Evolutionary conservation across 1,140 invertebrate species (phyloP).

Genomic region (Drosophila pseudoananassae): DNA sequence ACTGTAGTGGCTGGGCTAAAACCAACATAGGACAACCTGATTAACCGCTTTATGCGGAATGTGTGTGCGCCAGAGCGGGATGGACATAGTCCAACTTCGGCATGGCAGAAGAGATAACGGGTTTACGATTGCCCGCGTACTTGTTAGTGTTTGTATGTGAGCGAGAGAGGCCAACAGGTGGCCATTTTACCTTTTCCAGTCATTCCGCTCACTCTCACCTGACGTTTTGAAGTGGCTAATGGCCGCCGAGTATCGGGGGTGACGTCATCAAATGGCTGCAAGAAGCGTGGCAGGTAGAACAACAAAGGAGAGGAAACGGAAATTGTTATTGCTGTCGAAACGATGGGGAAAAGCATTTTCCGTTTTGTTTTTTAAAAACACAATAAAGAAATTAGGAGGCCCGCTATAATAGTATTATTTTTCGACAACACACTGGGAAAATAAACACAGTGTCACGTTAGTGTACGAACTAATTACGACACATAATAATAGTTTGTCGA

Average conservation of each 20-base stretch:
- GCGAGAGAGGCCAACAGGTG: conserved; percentile 66
- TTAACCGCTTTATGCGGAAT: conserved; percentile 21
- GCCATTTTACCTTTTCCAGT: conserved; percentile 32
- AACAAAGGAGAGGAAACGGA: conserved; percentile 79
- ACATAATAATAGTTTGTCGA: conserved; percentile 40
- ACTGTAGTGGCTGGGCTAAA: conserved; percentile 30
- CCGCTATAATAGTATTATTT: conserved; percentile 67
- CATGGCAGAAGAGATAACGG: conserved; percentile 63
- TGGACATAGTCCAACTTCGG: conserved; percentile 38
- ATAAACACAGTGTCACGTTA: conserved; percentile 77
- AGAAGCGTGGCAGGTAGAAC: conserved; percentile 57
- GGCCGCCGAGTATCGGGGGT: conserved; percentile 26
- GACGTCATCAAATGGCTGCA: conserved; percentile 43
- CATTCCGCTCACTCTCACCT: conserved; percentile 19
- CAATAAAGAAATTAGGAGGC: conserved; percentile 59
- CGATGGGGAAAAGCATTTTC: conserved; percentile 53
- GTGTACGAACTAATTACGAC: conserved; percentile 73
- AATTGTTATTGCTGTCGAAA: conserved; percentile 62
- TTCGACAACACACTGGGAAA: conserved; percentile 58
- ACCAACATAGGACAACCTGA: conserved; percentile 34
- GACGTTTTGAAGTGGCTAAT: conserved; percentile 37
- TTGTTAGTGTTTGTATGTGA: background rate
- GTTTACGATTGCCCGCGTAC: conserved; percentile 45
- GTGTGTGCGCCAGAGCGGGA: conserved; percentile 18
- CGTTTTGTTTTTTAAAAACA: conserved; percentile 53